phyloP scores from a whole-genome alignment of 2,888 invertebrate species.

The Sinhomidia bicolor region DNA sequence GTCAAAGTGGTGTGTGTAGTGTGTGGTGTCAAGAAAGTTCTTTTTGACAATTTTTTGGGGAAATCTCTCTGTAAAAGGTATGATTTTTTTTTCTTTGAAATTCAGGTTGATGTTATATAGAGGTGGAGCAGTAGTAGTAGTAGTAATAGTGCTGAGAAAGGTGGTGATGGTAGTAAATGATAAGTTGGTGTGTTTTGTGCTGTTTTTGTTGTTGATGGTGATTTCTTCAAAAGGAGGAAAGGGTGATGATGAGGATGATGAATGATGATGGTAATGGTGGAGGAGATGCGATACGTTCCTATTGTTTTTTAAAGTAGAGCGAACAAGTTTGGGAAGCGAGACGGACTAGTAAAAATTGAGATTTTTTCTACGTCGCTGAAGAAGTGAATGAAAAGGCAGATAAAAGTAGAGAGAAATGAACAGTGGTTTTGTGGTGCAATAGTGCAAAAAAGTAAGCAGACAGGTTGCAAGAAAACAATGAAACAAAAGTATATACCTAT shows the following conservation, averaged over 20 bases:
- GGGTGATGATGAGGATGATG: too few relatives aligned
- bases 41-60: not conserved
- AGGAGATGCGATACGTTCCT: conserved; percentile 33
- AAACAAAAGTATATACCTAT: not conserved
- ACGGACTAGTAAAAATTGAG: conserved; percentile 34
- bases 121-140: not conserved
- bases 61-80: not conserved
- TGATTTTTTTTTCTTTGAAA: not conserved
- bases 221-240: not conserved
- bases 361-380: not conserved
- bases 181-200: not conserved
- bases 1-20: too few relatives aligned
- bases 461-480: not conserved
- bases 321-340: conserved; percentile 50
- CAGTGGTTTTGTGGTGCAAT: conserved; percentile 2
- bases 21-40: too few relatives aligned
- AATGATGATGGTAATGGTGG: not conserved
- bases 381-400: not conserved
- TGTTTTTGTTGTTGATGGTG: not conserved
- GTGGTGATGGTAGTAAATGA: not conserved
- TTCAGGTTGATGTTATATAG: not conserved
- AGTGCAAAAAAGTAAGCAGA: not conserved
- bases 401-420: not conserved
- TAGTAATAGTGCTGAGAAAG: not conserved
- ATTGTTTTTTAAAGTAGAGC: conserved; percentile 55